These are phyloP conservation scores for Anastrepha ludens DNA, from an alignment of 1,140 invertebrate species.

Conservation along the genomic window DNA sequence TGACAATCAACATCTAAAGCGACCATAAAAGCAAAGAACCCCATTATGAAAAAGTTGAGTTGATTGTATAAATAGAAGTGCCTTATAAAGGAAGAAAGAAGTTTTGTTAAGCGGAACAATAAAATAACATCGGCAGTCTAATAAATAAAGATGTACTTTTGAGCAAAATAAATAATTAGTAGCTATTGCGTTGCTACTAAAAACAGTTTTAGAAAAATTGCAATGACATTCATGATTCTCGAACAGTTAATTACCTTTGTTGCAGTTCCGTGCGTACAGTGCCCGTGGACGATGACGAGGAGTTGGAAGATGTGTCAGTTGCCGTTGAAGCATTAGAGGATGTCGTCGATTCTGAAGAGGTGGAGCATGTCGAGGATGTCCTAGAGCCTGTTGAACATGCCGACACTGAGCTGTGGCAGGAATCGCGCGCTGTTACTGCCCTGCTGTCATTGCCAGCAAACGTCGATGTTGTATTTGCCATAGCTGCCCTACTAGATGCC, in stretches of 20 bases:
- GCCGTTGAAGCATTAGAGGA: constrained; percentile 60
- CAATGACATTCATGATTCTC: no score
- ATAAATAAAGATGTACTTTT: no score
- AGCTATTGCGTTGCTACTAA: no score
- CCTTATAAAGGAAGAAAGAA: no score
- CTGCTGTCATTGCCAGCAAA: constrained; percentile 13
- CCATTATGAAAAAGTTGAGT: no score
- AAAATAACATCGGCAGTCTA: no score
- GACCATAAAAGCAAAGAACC: no score
- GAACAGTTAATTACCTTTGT: constrained; percentile 59
- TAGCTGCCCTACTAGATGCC: constrained; percentile 55
- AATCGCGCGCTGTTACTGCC: constrained; percentile 51
- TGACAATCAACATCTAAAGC: no score
- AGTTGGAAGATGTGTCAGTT: constrained; percentile 52
- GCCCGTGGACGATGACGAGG: constrained; percentile 69
- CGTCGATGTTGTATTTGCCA: constrained; percentile 44
- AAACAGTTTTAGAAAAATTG: no score
- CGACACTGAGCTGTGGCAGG: constrained; percentile 29
- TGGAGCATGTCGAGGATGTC: background rate
- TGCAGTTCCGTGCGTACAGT: constrained; percentile 72
- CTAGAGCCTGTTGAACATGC: constrained; percentile 15
- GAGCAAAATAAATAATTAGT: no score
- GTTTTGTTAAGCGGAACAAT: no score
- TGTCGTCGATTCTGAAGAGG: constrained; percentile 64
- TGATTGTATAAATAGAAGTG: no score